phyloP scores from a whole-genome alignment of 37 sponge, comb jelly and placozoan species.

The Halichondria panicea region DNA sequence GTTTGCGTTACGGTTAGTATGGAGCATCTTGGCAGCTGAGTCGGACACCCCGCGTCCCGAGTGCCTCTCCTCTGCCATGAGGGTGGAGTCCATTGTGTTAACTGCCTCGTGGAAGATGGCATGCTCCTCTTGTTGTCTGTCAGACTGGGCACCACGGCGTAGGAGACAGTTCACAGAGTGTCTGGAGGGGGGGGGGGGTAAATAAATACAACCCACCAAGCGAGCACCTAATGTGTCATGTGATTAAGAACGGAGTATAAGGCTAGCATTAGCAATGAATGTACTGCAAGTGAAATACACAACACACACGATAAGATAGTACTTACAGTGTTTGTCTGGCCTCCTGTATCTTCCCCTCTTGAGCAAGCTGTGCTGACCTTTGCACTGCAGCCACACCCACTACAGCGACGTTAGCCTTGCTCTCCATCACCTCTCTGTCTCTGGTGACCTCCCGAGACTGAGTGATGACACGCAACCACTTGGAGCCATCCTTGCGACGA shows the following conservation, averaged over 20 bases:
- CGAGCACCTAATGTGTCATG: neutral
- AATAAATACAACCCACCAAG: too few relatives aligned
- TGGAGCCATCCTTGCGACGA: conserved; percentile 76
- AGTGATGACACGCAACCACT: conserved; percentile 80
- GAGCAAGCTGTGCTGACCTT: conserved; percentile 69
- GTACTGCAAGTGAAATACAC: neutral
- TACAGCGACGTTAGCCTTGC: conserved; percentile 77
- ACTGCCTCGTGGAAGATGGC: conserved; percentile 65
- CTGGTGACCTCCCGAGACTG: conserved; percentile 53
- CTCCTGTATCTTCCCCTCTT: conserved; percentile 69
- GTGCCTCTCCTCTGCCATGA: conserved; percentile 42
- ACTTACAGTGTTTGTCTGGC: conserved; percentile 78
- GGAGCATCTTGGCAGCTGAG: conserved; percentile 67
- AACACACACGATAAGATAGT: neutral
- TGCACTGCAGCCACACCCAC: conserved; percentile 87
- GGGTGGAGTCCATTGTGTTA: conserved; percentile 57
- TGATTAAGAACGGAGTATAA: neutral
- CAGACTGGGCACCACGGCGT: conserved; percentile 56
- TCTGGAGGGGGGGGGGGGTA: conserved; percentile 26
- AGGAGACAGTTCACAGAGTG: conserved; percentile 70
- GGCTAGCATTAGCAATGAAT: neutral
- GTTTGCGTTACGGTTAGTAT: conserved; percentile 74
- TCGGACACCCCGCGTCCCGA: conserved; percentile 58
- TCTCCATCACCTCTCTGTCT: conserved; percentile 60
- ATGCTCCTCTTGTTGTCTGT: conserved; percentile 88